Percentiles rank a stretch among this genome's conserved stretches.
Conservation (phyloP, 2,797 vertebrate species). For the Cuniculus paca region DNA sequence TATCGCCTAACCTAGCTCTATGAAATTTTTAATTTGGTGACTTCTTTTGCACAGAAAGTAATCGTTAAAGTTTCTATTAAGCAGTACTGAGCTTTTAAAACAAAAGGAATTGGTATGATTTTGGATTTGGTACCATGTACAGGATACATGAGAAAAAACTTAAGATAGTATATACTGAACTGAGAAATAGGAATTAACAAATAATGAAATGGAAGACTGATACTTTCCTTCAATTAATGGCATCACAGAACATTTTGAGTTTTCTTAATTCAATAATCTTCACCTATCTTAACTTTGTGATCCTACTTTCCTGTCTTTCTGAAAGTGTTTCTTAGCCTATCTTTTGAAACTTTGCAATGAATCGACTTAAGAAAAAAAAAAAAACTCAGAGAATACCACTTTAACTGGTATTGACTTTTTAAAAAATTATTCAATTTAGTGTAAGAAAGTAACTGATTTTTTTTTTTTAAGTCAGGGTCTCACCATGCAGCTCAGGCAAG, state of each 20-base stretch:
- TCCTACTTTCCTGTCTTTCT: conserved; percentile 5
- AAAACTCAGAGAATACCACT: conserved; percentile 6
- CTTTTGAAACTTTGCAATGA: conserved; percentile 43
- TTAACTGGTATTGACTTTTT: conserved; percentile 24
- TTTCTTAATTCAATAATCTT: conserved; percentile 18
- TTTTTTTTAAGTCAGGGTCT: not conserved
- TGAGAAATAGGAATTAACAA: conserved; percentile 15
- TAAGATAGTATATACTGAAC: not conserved
- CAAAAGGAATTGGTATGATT: not conserved
- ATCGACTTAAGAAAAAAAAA: not conserved
- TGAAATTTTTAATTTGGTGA: conserved; percentile 22
- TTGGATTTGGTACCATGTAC: not conserved
- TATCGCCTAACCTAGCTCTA: not conserved
- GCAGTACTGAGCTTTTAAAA: not conserved
- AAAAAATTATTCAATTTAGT: conserved; percentile 25
- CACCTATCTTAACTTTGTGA: not conserved
- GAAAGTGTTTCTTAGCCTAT: conserved; percentile 31
- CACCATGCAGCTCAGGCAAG: not conserved
- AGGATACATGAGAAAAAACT: not conserved
- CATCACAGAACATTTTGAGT: conserved; percentile 3
- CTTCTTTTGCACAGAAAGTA: not conserved
- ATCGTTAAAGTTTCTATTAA: not conserved
- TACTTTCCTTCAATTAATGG: conserved; percentile 25
- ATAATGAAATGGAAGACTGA: not conserved
- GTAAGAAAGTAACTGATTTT: not conserved